These are phyloP conservation scores for Tyrannus savana DNA, from an alignment of 2,113 vertebrate species.

Conservation along the genomic window DNA sequence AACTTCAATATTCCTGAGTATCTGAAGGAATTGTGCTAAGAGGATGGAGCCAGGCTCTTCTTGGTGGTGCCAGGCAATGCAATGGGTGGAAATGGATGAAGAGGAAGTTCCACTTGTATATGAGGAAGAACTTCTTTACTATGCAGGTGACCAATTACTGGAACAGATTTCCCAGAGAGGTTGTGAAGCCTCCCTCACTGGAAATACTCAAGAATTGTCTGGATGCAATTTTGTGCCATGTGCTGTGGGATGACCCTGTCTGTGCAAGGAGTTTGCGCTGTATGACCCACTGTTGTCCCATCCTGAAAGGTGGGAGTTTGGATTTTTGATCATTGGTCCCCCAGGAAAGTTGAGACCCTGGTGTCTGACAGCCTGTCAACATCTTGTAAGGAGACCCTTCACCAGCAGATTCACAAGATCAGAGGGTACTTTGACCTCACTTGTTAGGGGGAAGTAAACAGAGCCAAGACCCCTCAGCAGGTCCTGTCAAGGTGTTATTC, in stretches of 20 bases:
- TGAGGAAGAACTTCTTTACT: not conserved
- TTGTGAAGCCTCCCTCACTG: not conserved
- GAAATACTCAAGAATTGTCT: not conserved
- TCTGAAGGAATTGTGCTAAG: not conserved
- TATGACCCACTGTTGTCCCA: not conserved
- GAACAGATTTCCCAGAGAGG: not conserved
- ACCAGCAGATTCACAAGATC: no score
- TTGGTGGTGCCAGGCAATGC: not conserved
- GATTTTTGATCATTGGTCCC: no score
- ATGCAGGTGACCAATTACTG: not conserved
- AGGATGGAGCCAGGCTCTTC: not conserved
- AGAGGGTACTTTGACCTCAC: no score
- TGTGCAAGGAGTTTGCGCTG: not conserved
- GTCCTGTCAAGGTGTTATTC: no score
- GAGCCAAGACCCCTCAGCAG: no score
- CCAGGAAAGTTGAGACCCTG: no score
- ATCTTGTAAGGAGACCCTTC: no score
- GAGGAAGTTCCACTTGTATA: not conserved
- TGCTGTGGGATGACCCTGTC: not conserved
- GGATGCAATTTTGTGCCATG: not conserved
- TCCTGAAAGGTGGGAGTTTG: not conserved
- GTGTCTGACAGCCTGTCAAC: no score
- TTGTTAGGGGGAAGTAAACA: no score
- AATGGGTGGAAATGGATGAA: not conserved
- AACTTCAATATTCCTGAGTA: not conserved